phyloP scores from a whole-genome alignment of 2,888 invertebrate species.

The Tenthredo livida region DNA sequence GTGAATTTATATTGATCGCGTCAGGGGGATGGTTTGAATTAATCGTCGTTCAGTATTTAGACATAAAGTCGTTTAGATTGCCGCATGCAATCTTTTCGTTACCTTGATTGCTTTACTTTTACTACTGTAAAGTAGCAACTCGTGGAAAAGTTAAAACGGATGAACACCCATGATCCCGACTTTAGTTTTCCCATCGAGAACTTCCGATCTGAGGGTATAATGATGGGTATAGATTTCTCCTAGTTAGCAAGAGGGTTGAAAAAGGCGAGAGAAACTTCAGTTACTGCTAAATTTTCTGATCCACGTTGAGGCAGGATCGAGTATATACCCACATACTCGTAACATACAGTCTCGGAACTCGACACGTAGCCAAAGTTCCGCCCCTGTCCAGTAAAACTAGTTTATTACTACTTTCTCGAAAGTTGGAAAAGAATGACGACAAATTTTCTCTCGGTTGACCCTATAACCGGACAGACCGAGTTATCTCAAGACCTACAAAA shows the following conservation, averaged over 20 bases:
- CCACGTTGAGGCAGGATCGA: constrained; percentile 30
- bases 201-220: constrained; percentile 23
- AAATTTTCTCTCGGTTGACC: constrained; percentile 39
- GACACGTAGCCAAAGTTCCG: constrained; percentile 41
- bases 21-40: constrained; percentile 4
- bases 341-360: constrained; percentile 39
- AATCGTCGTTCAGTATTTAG: constrained; percentile 19
- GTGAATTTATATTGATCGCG: constrained; percentile 44
- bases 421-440: constrained; percentile 49
- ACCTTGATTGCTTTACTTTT: constrained; percentile 33
- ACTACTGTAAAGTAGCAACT: not conserved
- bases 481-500: constrained; percentile 26
- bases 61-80: constrained; percentile 31
- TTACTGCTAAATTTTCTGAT: constrained; percentile 26
- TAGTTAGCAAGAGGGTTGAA: constrained; percentile 35
- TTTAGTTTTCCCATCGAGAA: constrained; percentile 26
- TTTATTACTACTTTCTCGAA: constrained; percentile 45
- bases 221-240: constrained; percentile 36
- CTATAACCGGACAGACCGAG: constrained; percentile 26
- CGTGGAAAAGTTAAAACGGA: not conserved
- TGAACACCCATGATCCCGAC: not conserved
- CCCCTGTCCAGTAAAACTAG: constrained; percentile 45
- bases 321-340: too few species aligned
- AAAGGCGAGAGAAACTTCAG: constrained; percentile 34
- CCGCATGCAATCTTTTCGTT: constrained; percentile 31